Evolutionary conservation across 2,888 invertebrate genomes (phyloP).

Genomic region (Incurvaria masculella): DNA sequence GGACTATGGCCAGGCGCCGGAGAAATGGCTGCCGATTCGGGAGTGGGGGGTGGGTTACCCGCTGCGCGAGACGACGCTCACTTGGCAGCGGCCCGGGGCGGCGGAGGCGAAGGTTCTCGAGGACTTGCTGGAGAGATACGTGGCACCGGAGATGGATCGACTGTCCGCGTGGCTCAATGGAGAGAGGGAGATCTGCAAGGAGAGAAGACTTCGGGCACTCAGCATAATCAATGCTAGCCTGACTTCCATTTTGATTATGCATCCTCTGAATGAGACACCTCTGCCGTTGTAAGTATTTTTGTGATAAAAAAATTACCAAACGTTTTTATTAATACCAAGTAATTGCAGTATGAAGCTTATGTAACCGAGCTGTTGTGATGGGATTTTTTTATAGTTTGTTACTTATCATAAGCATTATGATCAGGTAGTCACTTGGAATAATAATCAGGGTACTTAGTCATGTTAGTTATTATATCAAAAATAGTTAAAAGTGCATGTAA

Average conservation of each 20-base stretch:
- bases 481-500: too few species aligned
- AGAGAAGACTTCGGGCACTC: conserved; percentile 65
- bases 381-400: too few species aligned
- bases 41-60: conserved; percentile 80
- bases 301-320: too few species aligned
- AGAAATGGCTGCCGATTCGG: conserved; percentile 68
- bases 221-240: conserved; percentile 64
- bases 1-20: conserved; percentile 61
- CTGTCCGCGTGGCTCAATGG: conserved; percentile 56
- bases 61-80: conserved; percentile 60
- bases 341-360: too few species aligned
- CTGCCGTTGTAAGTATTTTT: conserved; percentile 57
- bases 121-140: conserved; percentile 60
- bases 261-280: conserved; percentile 64
- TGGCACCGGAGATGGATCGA: conserved; percentile 60
- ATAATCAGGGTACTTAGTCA: too few species aligned
- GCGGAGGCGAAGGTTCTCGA: conserved; percentile 67
- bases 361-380: too few species aligned
- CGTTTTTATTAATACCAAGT: too few species aligned
- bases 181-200: conserved; percentile 55
- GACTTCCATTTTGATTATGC: conserved; percentile 62
- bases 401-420: too few species aligned
- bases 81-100: conserved; percentile 75
- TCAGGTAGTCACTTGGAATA: too few species aligned
- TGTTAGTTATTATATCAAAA: too few species aligned